Evolutionary conservation across 1,140 invertebrate genomes (phyloP), one percentile per base, ranked within the genome.

Genomic region (Drosophila suzukii): DNA sequence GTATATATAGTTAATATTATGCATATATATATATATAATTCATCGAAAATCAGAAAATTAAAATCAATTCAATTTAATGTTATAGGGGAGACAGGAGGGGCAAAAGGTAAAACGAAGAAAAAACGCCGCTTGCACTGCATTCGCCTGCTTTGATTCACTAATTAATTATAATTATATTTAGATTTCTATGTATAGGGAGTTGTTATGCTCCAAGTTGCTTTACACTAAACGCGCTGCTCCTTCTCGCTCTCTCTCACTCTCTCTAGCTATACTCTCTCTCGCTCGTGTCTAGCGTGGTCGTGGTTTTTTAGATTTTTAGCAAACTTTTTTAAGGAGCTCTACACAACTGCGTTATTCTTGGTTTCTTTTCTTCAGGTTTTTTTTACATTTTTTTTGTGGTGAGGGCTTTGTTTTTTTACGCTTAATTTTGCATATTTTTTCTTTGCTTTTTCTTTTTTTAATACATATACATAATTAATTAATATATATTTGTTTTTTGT

Each of bases 401-500:
- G 56, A 72, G 67, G 47, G 77, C 80, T 75, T 70, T 50, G 56
- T 80, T 73, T 65, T 61, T 75, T 63, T 67, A 66, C 72, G 73
- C 74, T 70, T 77, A 76, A 61, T 70, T 75, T 77, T 78, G 57
- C 63, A 70, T 70, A 70, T 70, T 78, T 77, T 77, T 60, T 77
- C 39, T 57, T 74, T 47, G 47, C 56, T 58, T 53, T 75, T 72
- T 75, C 46, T 27, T 56, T 49, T 67, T 82, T 81, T 65, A 67
- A 71, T 81, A 74, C 70, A 81, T 66, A 76, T 77, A 88, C 73
- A 86, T 86, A 79, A 79, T 80, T 83, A 83, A 83, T 89, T 83
- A 88, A 89, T 88, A 75, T 73, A 83, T 61, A 56, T 77, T 58
- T 65, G 30, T 65, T 54, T 66, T 41, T 75, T 38, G 20, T 20